Conservation (phyloP, 1,140 invertebrate species). For the Micrasema longulum region DNA sequence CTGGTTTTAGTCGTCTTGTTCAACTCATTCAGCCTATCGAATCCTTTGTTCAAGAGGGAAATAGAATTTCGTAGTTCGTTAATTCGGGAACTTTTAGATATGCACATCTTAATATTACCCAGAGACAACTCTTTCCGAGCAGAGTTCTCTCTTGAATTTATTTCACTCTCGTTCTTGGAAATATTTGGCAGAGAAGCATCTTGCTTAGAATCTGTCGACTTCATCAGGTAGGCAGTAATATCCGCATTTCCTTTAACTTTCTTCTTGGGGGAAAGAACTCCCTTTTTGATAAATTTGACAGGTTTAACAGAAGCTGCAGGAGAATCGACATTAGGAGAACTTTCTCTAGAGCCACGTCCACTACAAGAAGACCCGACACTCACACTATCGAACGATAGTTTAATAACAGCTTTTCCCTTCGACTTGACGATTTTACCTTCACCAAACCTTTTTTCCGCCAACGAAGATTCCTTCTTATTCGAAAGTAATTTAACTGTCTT, state of each 20-base stretch:
- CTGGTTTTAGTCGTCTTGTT: constrained; percentile 55
- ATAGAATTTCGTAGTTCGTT: constrained; percentile 75
- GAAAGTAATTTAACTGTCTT: constrained; percentile 42
- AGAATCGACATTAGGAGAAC: constrained; percentile 2
- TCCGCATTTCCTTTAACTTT: constrained; percentile 42
- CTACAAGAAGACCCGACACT: constrained; percentile 2
- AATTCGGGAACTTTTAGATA: constrained; percentile 74
- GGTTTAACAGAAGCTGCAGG: constrained; percentile 52
- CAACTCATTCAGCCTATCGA: constrained; percentile 64
- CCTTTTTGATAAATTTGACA: constrained; percentile 62
- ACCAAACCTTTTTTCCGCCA: constrained; percentile 39
- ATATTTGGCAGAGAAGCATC: neutral
- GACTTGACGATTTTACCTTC: constrained; percentile 57
- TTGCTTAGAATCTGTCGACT: neutral
- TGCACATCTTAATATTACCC: constrained; percentile 74
- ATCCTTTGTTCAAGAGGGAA: constrained; percentile 69
- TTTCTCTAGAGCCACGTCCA: neutral
- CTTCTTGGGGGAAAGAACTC: constrained; percentile 60
- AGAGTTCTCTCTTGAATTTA: neutral
- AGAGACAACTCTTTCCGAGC: constrained; percentile 70
- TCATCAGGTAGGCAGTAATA: constrained; percentile 37
- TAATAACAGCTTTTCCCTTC: constrained; percentile 60
- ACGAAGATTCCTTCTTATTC: constrained; percentile 51
- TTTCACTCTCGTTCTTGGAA: neutral
- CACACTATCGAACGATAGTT: constrained; percentile 54